Evolutionary conservation across 2,113 vertebrate genomes (phyloP), one percentile per base, ranked within the genome.

Genomic region (Antennarius striatus): DNA sequence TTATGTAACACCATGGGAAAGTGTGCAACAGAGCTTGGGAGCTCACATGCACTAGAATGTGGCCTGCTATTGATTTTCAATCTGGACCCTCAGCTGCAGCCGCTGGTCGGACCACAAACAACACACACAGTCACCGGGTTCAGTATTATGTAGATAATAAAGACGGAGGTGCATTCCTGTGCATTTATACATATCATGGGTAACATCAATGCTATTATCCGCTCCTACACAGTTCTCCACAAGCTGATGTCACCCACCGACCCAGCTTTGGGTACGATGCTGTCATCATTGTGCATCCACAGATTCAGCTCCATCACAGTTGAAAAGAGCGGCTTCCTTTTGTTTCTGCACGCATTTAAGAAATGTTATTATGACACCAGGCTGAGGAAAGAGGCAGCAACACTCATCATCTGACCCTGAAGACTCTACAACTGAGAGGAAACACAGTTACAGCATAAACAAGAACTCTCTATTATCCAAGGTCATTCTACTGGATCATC

Each of bases 51-150:
- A 64, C 10, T 50, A 74, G 28, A 74, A 68, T 71, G 75, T 71
- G 71, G 57, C 63, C 40, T 10, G 51, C 6, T 51, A 88, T 86
- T 75, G 88, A 91, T 90, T 81, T 68, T 85, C 84, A 67, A 79
- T 88, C 46, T 3, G 4, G 30, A 80, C 66, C 63, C 62, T 73
- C 11, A 42, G 67, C 72, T 77, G 50, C 50, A 48, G 71, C 47
- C 39, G 9, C 51, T 51, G 57, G 52, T 5, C 63, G 69, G 54
- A 54, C 65, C 73, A 72, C 57, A 66, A 57, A 28, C 48, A 13
- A 50, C 32, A 5, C 32, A 36, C 43, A 30, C 42, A 48, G 46
- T 57, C 69, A 51, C 17, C 42, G 7, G 32, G 32, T 36, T 36
- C 32, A 36, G 7, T 36, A 36, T 36, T 36, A 5, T 36, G 5